Evolutionary conservation across 37 sponge, comb jelly and placozoan species (phyloP), one percentile per base, ranked within the genome.

Genomic region (Aphrocallistes beatrix): DNA sequence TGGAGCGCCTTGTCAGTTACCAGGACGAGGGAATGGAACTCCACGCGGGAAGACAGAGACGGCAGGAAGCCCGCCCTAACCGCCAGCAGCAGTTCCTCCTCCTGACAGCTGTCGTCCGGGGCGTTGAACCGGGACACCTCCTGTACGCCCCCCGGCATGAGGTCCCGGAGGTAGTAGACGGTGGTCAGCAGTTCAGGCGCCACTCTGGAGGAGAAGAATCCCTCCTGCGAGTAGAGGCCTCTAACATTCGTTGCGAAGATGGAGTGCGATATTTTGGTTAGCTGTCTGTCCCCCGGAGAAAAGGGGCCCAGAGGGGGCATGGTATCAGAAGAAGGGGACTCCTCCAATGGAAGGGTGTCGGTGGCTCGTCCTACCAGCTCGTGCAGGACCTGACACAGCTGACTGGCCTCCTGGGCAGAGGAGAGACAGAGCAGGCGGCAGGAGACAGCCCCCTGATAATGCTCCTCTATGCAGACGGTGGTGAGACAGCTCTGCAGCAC

Each of bases 391-490:
- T 30, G 28, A 13, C 75, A 60, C 75, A 60, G 34, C 6, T 60
- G 28, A 60, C 28, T 6, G 6, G 75, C 75, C n/a, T 60, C 75
- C 34, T 60, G 28, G 75, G 25, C 3, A 13, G 75, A 60, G 75
- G 75, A 60, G 25, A 60, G 75, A 13, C 75, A 60, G 10, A 60
- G 75, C 75, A 60, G n/a, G 28, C 75, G 75, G 34, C 75, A 60
- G 10, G 75, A 25, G 17, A 30, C n/a, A 32, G 10, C n/a, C 6
- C 28, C 25, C 10, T 60, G 75, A 3, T 8, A 6, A 13, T 1
- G 10, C 75, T 60, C 75, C 34, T 60, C 75, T 25, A 60, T 60
- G n/a, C 75, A 60, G 75, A 60, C 75, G n/a, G 75, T 30, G n/a
- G 34, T 60, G 3, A 30, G 75, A 60, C n/a, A 60, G 75, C 75